Conservation (phyloP, 2,888 invertebrate species). For the Chrysina gloriosa region DNA sequence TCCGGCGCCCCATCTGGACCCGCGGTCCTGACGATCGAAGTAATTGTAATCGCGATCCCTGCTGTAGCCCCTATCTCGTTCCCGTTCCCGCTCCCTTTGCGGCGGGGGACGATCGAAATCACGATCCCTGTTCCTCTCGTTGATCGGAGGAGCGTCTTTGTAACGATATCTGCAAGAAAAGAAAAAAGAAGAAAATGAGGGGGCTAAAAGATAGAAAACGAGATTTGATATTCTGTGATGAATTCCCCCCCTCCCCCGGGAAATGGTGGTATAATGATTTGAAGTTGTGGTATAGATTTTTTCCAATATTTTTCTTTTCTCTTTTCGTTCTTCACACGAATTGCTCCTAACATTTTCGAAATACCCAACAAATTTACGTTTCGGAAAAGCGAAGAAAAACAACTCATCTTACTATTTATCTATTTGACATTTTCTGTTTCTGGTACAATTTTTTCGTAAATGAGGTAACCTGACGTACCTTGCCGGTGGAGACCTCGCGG, state of each 20-base stretch:
- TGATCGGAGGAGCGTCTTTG: constrained; percentile 54
- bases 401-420: too few species aligned
- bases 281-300: too few species aligned
- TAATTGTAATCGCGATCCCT: constrained; percentile 50
- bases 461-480: constrained; percentile 54
- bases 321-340: too few species aligned
- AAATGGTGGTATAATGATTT: too few species aligned
- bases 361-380: too few species aligned
- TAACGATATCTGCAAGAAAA: constrained; percentile 52
- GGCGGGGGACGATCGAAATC: constrained; percentile 57
- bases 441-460: neutral
- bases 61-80: constrained; percentile 54
- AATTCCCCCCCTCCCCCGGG: too few species aligned
- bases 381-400: too few species aligned
- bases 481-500: constrained; percentile 65
- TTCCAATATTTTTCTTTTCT: too few species aligned
- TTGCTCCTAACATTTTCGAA: too few species aligned
- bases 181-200: neutral
- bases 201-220: too few species aligned
- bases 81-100: constrained; percentile 52
- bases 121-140: constrained; percentile 58
- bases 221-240: too few species aligned
- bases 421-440: constrained; percentile 37
- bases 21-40: constrained; percentile 51
- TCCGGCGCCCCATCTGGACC: constrained; percentile 44